phyloP scores from a whole-genome alignment of 2,888 invertebrate species.

The Hirtodrosophila cameraria region DNA sequence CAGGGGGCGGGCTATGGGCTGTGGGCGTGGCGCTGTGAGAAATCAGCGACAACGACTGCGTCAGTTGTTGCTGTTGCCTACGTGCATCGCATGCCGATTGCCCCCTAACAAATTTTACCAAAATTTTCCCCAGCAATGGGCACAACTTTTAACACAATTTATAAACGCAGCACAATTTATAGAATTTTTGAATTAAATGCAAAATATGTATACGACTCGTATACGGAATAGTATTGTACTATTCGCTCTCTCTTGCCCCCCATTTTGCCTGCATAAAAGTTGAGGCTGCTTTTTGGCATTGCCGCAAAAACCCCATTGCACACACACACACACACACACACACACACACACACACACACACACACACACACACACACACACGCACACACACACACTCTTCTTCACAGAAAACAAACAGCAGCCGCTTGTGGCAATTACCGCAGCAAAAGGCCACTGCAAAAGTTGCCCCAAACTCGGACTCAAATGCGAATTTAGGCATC shows the following conservation, averaged over 20 bases:
- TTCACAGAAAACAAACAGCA: conserved; percentile 51
- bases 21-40: conserved; percentile 20
- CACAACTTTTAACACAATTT: conserved; percentile 75
- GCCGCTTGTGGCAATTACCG: conserved; percentile 66
- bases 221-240: conserved; percentile 1
- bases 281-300: conserved; percentile 23
- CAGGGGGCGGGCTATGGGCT: too few species aligned
- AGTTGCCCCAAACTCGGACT: conserved; percentile 42
- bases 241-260: too few species aligned
- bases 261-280: conserved; percentile 57
- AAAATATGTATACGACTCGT: conserved; percentile 48
- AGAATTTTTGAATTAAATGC: conserved; percentile 74
- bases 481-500: conserved; percentile 28
- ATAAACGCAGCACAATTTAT: conserved; percentile 73
- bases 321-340: conserved; percentile 1
- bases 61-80: conserved; percentile 50
- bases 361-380: conserved; percentile 1
- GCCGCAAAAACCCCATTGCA: conserved; percentile 19
- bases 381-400: not conserved
- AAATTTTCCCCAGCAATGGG: conserved; percentile 34
- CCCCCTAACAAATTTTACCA: conserved; percentile 26
- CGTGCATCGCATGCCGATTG: conserved; percentile 67
- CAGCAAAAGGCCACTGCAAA: conserved; percentile 53
- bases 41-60: conserved; percentile 57
- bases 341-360: conserved; percentile 4